Evolutionary conservation across 2,797 vertebrate species (phyloP), one percentile per base, ranked within the genome.

Genomic region (Astyanax mexicanus): DNA sequence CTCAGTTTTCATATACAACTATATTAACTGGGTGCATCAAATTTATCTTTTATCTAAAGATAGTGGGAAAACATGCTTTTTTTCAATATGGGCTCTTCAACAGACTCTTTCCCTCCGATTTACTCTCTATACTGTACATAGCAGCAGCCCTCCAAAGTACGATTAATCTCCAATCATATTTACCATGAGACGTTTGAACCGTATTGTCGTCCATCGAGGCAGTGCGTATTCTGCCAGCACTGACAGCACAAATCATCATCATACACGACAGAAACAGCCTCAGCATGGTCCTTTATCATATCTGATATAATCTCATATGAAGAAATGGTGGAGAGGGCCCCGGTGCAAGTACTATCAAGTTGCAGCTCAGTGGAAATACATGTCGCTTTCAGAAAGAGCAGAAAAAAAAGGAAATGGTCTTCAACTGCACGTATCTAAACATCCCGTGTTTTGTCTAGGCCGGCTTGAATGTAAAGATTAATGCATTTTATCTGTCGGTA

Each of bases 191-290:
- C 90, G 89, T 92, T 90, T 88, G 89, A 92, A 89, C 85, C 84
- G 85, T 88, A 86, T 90, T 87, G 88, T 84, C 89, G 88, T 91
- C 90, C 88, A 89, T 91, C 89, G 90, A 85, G 84, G 77, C 83
- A 88, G 91, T 88, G 89, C 86, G 89, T 87, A 90, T 92, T 87
- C 87, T 84, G 82, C 87, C 82, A 83, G 82, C 40, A 78, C 82
- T 87, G 89, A 91, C 88, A 91, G 86, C 87, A 92, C 89, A 91
- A 89, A 91, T 92, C 87, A 91, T 80, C 87, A 90, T 91, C 88
- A 89, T 86, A 90, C 87, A 87, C 88, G 88, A 87, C 84, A 83
- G 84, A 81, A 87, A 86, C 89, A 89, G 88, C 88, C 90, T 91
- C 76, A 76, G 29, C 35, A 61, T 61, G 51, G 61, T 62, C 76